Conservation (phyloP, 1,140 invertebrate species). For the Trichonephila clavata region DNA sequence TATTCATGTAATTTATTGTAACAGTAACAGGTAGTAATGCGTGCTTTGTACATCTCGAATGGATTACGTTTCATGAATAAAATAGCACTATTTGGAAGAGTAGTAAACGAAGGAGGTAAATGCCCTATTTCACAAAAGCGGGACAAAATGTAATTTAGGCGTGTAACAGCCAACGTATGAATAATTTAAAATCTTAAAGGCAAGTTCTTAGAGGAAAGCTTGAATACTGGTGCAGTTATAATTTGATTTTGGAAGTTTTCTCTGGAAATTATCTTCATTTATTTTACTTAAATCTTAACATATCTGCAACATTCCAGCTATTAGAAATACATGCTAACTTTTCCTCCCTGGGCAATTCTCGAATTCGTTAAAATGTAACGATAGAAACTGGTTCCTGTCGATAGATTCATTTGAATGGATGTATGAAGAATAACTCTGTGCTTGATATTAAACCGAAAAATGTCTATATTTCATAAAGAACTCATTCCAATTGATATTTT, state of each 20-base stretch:
- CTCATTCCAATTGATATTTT: too few species aligned
- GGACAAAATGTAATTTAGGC: conserved; percentile 12
- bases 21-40: conserved; percentile 12
- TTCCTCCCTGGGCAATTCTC: too few species aligned
- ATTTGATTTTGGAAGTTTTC: background rate
- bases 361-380: too few species aligned
- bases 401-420: too few species aligned
- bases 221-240: background rate
- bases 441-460: too few species aligned
- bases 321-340: too few species aligned
- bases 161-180: background rate
- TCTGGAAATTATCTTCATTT: background rate
- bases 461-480: too few species aligned
- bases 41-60: background rate
- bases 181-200: conserved; percentile 23
- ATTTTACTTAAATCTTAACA: background rate
- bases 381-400: too few species aligned
- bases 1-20: conserved; percentile 41
- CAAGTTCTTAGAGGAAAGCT: background rate
- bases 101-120: background rate
- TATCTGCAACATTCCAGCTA: background rate
- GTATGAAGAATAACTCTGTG: too few species aligned
- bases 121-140: background rate
- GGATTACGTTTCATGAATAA: conserved; percentile 18
- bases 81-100: background rate